Evolutionary conservation across 2,113 vertebrate species (phyloP), one percentile per base, ranked within the genome.

Genomic region (Myrmecobius fasciatus): DNA sequence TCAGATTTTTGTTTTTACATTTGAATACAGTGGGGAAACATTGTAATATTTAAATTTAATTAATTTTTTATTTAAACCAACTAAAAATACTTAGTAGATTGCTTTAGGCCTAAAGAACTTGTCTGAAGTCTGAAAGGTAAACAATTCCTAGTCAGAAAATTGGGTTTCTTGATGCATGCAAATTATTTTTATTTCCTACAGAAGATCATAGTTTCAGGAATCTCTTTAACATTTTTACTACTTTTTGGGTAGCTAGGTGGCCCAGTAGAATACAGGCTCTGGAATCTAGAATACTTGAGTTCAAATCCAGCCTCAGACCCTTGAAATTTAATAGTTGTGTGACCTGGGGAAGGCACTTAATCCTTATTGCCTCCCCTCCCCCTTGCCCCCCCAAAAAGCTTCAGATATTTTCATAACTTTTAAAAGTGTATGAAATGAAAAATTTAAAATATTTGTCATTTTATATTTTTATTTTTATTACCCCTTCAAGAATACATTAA

Each of bases 1-100:
- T 48, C 22, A 96, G 91, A 90, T 5, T 95, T 31, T 60, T 92
- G 0, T 89, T 22, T 94, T 11, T 93, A 52, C 12, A 14, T 92
- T 95, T 91, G 25, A 92, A 95, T 95, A 92, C 6, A 83, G 10
- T 88, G n/a, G 91, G 56, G 46, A 17, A 20, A 92, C 49, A 94
- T 56, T 95, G 94, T 93, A 43, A 92, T 92, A 91, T 93, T 83
- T n/a, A n/a, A n/a, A n/a, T n/a, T n/a, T n/a, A n/a, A n/a, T n/a
- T n/a, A n/a, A n/a, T n/a, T n/a, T n/a, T n/a, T n/a, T n/a, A n/a
- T n/a, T n/a, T 83, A 83, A 83, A 43, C n/a, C 60, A n/a, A 93
- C 14, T 60, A 11, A 93, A 31, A 28, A n/a, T 93, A 25, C n/a
- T 92, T 75, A 48, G 36, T 95, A 89, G 67, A 83, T 83, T 83